Percentiles rank a stretch among this genome's conserved stretches.
Conservation (phyloP, 2,797 vertebrate genomes). For the Oophaga sylvatica region DNA sequence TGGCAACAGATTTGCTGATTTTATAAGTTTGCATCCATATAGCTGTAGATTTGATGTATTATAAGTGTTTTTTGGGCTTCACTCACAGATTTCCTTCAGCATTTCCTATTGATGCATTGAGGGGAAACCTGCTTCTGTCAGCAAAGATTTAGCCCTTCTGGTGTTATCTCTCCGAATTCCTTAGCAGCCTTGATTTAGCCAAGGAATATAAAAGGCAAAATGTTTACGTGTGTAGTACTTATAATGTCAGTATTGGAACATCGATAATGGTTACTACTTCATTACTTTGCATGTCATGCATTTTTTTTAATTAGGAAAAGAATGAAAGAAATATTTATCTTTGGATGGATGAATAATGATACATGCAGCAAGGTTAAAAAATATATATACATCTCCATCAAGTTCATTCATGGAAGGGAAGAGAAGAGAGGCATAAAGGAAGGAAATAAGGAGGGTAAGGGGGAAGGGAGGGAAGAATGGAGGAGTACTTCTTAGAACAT, state of each 20-base stretch:
- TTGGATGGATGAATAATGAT: too few species aligned
- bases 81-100: not conserved
- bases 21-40: slow-evolving; percentile 5
- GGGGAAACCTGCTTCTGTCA: slow-evolving; percentile 34
- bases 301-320: not conserved
- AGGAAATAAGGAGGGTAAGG: too few species aligned
- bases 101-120: slow-evolving; percentile 38
- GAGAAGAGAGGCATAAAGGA: too few species aligned
- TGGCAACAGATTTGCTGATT: slow-evolving; percentile 27
- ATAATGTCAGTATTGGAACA: not conserved
- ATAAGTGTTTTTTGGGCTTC: not conserved
- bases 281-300: not conserved
- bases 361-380: too few species aligned
- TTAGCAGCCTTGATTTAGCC: slow-evolving; percentile 6
- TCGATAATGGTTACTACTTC: not conserved
- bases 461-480: too few species aligned
- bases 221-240: not conserved
- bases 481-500: too few species aligned
- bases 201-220: slow-evolving; percentile 2
- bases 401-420: too few species aligned
- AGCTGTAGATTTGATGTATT: slow-evolving; percentile 40
- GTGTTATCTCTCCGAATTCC: slow-evolving; percentile 12
- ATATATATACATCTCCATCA: too few species aligned
- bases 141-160: slow-evolving; percentile 20
- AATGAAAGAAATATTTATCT: not conserved